Percentiles rank a stretch among this genome's conserved stretches.
phyloP scores from a whole-genome alignment of 1,140 invertebrate genomes.

The Tetragonula clypearis region DNA sequence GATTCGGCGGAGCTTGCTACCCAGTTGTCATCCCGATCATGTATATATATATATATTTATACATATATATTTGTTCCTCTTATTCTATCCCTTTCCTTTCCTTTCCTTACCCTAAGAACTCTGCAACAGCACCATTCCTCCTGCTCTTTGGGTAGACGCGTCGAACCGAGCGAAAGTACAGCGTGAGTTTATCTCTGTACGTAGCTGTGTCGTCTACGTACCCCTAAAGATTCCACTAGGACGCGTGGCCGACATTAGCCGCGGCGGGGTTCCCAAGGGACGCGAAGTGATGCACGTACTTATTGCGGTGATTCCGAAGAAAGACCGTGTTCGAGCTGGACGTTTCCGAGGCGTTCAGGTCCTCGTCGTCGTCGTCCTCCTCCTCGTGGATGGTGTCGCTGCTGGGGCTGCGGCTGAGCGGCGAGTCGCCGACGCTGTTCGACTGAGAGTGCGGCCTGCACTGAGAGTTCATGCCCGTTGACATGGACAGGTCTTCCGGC shows the following conservation, averaged over 20 bases:
- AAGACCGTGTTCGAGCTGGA: slow-evolving; percentile 70
- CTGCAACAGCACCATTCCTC: not conserved
- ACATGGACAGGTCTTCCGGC: slow-evolving; percentile 92
- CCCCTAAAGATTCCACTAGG: slow-evolving; percentile 68
- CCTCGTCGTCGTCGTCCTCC: slow-evolving; percentile 64
- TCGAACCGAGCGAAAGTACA: slow-evolving; percentile 22
- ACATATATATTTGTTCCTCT: not conserved
- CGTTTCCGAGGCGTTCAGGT: slow-evolving; percentile 66
- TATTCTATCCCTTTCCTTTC: not conserved
- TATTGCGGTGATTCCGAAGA: slow-evolving; percentile 51
- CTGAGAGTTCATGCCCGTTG: slow-evolving; percentile 65
- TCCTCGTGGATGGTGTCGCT: slow-evolving; percentile 67
- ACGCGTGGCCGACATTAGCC: slow-evolving; percentile 58
- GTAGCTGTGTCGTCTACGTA: slow-evolving; percentile 28
- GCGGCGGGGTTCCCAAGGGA: slow-evolving; percentile 48
- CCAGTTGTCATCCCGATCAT: not conserved
- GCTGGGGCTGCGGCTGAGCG: slow-evolving; percentile 72
- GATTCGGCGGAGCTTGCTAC: not conserved
- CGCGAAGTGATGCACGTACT: slow-evolving; percentile 21
- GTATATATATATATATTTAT: not conserved
- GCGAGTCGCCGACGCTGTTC: slow-evolving; percentile 74
- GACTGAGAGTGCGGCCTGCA: slow-evolving; percentile 69
- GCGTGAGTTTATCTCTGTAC: not conserved
- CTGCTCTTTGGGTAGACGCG: not conserved
- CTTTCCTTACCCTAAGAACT: no score